Base-by-base conservation (phyloP, 2,888 invertebrate species). In the Lissocephala sabroskyi region DNA sequence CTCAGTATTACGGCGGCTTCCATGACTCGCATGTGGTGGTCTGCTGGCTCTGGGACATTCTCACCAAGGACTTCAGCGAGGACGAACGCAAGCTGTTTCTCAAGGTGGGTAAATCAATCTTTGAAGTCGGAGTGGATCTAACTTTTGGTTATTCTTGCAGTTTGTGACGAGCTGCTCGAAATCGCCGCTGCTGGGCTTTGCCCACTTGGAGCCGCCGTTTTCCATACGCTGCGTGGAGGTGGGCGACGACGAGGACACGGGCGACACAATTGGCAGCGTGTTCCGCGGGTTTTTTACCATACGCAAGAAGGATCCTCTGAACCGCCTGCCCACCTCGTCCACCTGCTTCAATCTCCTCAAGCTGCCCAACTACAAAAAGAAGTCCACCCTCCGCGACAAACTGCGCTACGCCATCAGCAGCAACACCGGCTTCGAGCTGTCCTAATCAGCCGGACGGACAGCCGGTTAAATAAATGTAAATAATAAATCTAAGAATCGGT, bases 151-250 rank as follows among this genome's bases (percentile, higher is more conserved):
- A 28, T 29, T 47, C 49, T 55, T 49, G 52, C 79, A 93, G 92
- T 94, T 94, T 82, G 93, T 94, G 36, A 96, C 96, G 1, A 97
- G 97, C 73, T 98, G 98, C 83, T 98, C 98, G 0, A 98, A 98
- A 79, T 96, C 98, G 1, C 98, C 98, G 2, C 88, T 98, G 32
- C 87, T 98, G 11, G 98, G 98, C 1, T 98, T 98, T 83, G 95
- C 96, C 0, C 94, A 98, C 81, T 87, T 98, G 57, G 98, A 98
- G 82, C 98, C 98, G 1, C 97, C 97, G 0, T 98, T 98, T 86
- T 97, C 98, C 0, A 97, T 98, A 78, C 91, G 99, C 46, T 99
- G 99, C 85, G 98, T 99, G 1, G 99, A 99, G 87, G 98, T 98
- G 17, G 95, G 97, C 2, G 99, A 99, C 80, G 99, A 99, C 80